Evolutionary conservation across 2,797 vertebrate species (phyloP), one percentile per base, ranked within the genome.

Genomic region (Spinibarbus caldwelli): DNA sequence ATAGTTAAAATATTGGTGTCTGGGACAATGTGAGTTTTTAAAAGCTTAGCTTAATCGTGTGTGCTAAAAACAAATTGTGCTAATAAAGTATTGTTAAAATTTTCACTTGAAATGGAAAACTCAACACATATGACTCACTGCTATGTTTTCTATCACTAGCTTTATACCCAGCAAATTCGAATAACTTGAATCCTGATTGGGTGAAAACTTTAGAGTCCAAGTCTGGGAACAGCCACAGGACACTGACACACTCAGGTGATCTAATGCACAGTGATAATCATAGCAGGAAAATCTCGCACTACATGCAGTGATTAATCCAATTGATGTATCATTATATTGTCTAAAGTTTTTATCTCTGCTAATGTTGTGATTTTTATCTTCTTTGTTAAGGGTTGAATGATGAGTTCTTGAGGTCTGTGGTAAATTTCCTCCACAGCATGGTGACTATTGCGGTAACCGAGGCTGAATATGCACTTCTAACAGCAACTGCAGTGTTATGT

Each of bases 381-480:
- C 31, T 34, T 34, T 81, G 45, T n/a, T 47, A 91, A 98, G 98
- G 95, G 89, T 90, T 93, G 87, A 93, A 92, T 36, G 96, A 97
- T 88, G 97, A 99, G 89, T 95, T 98, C 86, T 93, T 97, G 52
- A 94, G 95, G 0, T 95, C 96, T 0, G 92, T 97, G 45, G 95
- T 97, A 89, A 96, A 96, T 93, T 99, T 98, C 95, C 97, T 97
- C 90, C 96, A 96, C 94, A 98, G 96, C 92, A 98, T 98, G 96
- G 94, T 92, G 26, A 93, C 95, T 38, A 94, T 99, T 67, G 94
- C 93, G 29, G 94, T 97, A 87, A 97, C 95, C 0, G 97, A 97
- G 86, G 93, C 94, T 0, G 97, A 99, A 77, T 99, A 99, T 36
- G 90, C 96, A 14, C 94, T 99, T 85, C 97, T 99, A 17, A 95